Evolutionary conservation across 1,140 invertebrate genomes (phyloP), one percentile per base, ranked within the genome.

Genomic region (Neodiprion lecontei): DNA sequence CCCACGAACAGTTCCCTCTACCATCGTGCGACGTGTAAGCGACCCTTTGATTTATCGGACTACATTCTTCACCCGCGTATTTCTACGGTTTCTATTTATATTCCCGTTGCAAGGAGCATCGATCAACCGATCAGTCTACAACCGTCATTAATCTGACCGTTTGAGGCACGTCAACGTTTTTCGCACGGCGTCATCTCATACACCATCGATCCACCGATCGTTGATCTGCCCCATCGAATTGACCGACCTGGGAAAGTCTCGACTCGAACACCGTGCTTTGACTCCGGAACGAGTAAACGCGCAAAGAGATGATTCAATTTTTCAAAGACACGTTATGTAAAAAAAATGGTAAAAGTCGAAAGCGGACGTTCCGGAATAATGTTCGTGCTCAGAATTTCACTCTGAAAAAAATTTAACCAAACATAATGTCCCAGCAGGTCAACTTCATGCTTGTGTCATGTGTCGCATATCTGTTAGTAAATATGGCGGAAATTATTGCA

Each of bases 21-120:
- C 12, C 73, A 67, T 67, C 76, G 74, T 73, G 70, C 61, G 21
- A 49, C 72, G 28, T 40, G 28, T 74, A 70, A 72, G 76, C 66
- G 69, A 73, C 61, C 77, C 74, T 78, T 78, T 78, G 77, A 78
- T 78, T 78, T 78, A 78, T 78, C 76, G 76, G 69, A 76, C 77
- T 70, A 72, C 77, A 78, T 78, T 78, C 77, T 78, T 61, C 69
- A 68, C 69, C 70, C 61, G 12, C 69, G 74, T 78, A 69, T 72
- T 76, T 78, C 75, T 72, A n/a, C 23, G 50, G 74, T 61, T 61
- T 61, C 75, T 74, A 76, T 78, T 78, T 78, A 78, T 76, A 78
- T 76, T 78, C 77, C 50, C 67, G 49, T 72, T 78, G 74, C 65
- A 69, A 74, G 48, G 47, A 71, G 65, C 77, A 78, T 78, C 75